Base-by-base conservation (phyloP, 2,888 invertebrate genomes). In the Drosophila niveifrons region DNA sequence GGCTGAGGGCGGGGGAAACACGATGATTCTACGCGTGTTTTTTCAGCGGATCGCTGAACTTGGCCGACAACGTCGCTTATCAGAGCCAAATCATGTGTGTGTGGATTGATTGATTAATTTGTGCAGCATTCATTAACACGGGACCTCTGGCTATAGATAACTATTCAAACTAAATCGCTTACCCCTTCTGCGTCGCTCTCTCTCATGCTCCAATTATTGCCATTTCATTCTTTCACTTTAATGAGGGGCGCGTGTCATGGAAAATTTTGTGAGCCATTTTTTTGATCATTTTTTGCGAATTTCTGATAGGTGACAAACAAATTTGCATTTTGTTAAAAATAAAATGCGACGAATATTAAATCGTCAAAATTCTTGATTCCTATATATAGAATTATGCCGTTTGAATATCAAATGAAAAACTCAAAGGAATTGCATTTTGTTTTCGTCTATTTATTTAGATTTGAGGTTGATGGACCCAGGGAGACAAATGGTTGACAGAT, bases 61-160 rank as follows among this genome's bases (percentile, higher is more conserved):
- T 74, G 66, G 23, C 11, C 51, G 39, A 41, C 39, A 41, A 41
- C 15, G 34, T 15, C 58, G 44, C 72, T 66, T 82, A 82, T 78
- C 82, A 48, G 17, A 23, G 6, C 23, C 23, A 23, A 23, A 6
- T 23, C 23, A 23, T 23, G 23, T 23, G 23, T 23, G 23, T 23
- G 23, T 23, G 23, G 23, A 23, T 47, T 88, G 87, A 83, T 88
- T 86, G 66, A 89, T 87, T 69, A 51, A 61, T 73, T 76, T 80
- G 43, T 51, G 39, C 44, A 57, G 47, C 36, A 48, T 66, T 53
- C 68, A 79, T 82, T 68, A 66, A 82, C 55, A 73, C 52, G 58
- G 17, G 50, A 56, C 10, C 13, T 10, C 44, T 15, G 2, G 17
- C 8, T 36, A 31, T 39, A 15, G 28, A 62, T 43, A 55, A 10